Percentiles rank a stretch among this genome's conserved stretches.
These are phyloP conservation scores for Ichneumoninae sp. DNA, from an alignment of 2,888 invertebrate genomes.

Conservation along the genomic window DNA sequence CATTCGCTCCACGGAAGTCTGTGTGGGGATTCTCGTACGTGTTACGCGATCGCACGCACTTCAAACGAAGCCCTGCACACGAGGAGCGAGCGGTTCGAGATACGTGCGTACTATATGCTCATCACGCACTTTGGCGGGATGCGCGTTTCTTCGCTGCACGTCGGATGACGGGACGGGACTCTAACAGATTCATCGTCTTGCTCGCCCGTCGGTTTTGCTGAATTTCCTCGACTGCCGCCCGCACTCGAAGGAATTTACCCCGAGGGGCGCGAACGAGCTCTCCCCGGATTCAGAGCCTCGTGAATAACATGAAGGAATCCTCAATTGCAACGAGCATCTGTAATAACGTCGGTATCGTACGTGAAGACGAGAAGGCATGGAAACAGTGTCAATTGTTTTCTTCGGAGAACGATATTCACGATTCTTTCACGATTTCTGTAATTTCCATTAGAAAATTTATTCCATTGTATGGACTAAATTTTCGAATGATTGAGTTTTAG, in stretches of 20 bases:
- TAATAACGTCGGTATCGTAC: conserved; percentile 61
- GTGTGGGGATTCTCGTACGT: conserved; percentile 22
- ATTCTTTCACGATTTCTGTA: neutral
- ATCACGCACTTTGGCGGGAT: conserved; percentile 74
- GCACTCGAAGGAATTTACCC: conserved; percentile 45
- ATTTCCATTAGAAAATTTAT: no score
- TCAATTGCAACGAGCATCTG: conserved; percentile 33
- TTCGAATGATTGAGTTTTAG: no score
- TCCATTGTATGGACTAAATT: no score
- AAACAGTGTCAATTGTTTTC: conserved; percentile 1
- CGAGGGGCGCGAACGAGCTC: conserved; percentile 1
- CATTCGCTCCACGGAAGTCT: conserved; percentile 10
- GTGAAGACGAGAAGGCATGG: conserved; percentile 43
- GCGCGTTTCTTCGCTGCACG: conserved; percentile 31
- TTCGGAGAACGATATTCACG: neutral
- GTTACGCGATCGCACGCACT: conserved; percentile 25
- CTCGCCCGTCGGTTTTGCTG: conserved; percentile 13
- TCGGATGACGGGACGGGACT: conserved; percentile 29
- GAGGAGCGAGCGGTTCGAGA: conserved; percentile 45
- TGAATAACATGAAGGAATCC: conserved; percentile 31
- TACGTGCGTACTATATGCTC: conserved; percentile 71
- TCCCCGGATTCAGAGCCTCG: conserved; percentile 3
- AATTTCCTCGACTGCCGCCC: conserved; percentile 56
- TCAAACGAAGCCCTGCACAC: conserved; percentile 18
- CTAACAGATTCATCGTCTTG: conserved; percentile 47